Evolutionary conservation across 2,888 invertebrate genomes (phyloP).

Genomic region (Napeogenes sylphis): DNA sequence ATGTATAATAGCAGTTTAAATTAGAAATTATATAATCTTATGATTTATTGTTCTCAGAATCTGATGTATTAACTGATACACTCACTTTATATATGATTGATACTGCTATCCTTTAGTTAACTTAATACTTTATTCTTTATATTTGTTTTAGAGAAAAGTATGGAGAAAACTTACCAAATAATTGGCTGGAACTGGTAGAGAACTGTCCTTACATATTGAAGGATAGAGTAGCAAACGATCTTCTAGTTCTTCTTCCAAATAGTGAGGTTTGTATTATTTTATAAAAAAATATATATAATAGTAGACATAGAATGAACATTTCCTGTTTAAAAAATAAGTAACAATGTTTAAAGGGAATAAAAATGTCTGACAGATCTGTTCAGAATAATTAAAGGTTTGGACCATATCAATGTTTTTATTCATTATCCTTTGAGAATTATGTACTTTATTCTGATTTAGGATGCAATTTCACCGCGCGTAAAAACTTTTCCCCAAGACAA

Average conservation of each 20-base stretch:
- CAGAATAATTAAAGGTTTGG: no score
- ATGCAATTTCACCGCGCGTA: constrained; percentile 33
- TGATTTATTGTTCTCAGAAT: no score
- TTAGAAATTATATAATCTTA: no score
- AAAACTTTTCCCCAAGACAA: constrained; percentile 45
- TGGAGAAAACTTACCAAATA: constrained; percentile 81
- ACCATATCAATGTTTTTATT: neutral
- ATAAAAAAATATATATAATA: neutral
- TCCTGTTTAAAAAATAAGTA: no score
- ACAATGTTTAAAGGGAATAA: no score
- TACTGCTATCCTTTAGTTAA: no score
- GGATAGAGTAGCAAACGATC: constrained; percentile 73
- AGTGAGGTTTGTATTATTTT: constrained; percentile 49
- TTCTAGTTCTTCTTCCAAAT: constrained; percentile 68
- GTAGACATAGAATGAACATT: no score
- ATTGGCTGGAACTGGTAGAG: constrained; percentile 82
- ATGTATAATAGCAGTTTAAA: no score
- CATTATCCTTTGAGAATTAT: neutral
- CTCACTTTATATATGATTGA: no score
- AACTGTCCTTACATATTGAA: constrained; percentile 75
- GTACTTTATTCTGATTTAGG: constrained; percentile 26
- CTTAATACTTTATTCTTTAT: no score
- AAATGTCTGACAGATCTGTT: no score
- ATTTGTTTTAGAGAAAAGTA: constrained; percentile 74
- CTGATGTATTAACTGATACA: no score